phyloP scores from a whole-genome alignment of 2,113 vertebrate species.

The Rallus limicola region DNA sequence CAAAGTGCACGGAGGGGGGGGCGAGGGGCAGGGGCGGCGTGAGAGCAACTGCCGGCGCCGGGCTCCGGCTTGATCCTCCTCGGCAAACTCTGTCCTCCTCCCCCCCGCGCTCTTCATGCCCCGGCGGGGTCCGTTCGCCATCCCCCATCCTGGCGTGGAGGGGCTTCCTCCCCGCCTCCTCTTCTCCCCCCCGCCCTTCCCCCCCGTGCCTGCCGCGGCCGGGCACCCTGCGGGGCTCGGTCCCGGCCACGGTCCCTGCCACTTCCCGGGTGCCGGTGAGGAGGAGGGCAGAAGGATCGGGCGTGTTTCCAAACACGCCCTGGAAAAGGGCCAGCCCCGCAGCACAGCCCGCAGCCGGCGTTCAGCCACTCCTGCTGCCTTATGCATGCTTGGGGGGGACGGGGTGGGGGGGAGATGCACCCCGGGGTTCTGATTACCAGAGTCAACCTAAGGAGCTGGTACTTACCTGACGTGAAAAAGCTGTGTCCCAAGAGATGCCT shows the following conservation, averaged over 20 bases:
- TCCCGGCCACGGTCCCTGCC: no score
- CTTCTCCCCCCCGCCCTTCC: no score
- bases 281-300: background rate
- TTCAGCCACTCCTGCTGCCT: background rate
- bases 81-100: background rate
- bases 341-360: background rate
- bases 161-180: no score
- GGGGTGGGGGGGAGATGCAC: background rate
- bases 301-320: background rate
- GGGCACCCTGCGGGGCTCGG: background rate
- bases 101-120: background rate
- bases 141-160: background rate
- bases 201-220: no score
- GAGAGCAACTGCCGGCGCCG: background rate
- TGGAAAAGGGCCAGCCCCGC: background rate
- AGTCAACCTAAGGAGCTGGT: accelerated
- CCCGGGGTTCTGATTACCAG: background rate
- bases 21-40: no score
- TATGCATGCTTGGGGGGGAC: background rate
- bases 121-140: background rate
- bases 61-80: background rate
- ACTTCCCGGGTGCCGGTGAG: background rate
- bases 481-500: background rate
- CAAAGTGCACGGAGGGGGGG: no score
- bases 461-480: background rate